Evolutionary conservation across 2,797 vertebrate genomes (phyloP), one percentile per base, ranked within the genome.

Genomic region (Tapera naevia): DNA sequence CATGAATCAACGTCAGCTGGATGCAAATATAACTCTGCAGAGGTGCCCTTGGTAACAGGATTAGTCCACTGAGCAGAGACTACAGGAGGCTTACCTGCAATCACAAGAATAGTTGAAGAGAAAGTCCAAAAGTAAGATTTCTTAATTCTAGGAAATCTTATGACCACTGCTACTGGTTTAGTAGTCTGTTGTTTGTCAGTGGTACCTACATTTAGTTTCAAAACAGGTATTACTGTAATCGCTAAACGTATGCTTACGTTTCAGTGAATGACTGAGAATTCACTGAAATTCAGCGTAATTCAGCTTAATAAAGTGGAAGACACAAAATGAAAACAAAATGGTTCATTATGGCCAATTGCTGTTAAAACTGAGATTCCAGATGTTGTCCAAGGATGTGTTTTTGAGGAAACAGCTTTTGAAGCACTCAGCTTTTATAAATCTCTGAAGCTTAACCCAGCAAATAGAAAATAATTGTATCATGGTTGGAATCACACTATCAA

Each of bases 1-100:
- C 97, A 97, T 97, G 98, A 97, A 98, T 98, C 97, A 97, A 96
- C 96, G 97, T 98, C 98, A 98, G 97, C 98, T 97, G 97, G 74
- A 97, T 97, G 97, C 97, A 98, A 98, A 98, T 97, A 91, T 75
- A 95, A 91, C 97, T 97, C 91, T 93, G 85, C 74, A 96, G 97
- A 98, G 98, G 97, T 98, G 97, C 98, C 98, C 98, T 98, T 97
- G 95, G 82, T 78, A 88, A 96, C 86, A 81, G 76, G 80, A 78
- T 76, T 87, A 45, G 84, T 91, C 86, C 33, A 66, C 61, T 45
- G 89, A 95, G 90, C 80, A 33, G 90, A 80, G 65, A 43, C 78
- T 83, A 35, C 91, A 81, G 89, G 88, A 93, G 75, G 72, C 87
- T 88, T 92, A 96, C 90, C 95, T 97, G 71, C 53, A 76, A 18